A percentile compares a stretch with the other conserved stretches of the same genome.
Evolutionary conservation across 2,113 vertebrate genomes (phyloP).

Genomic region (Ophiodon elongatus): DNA sequence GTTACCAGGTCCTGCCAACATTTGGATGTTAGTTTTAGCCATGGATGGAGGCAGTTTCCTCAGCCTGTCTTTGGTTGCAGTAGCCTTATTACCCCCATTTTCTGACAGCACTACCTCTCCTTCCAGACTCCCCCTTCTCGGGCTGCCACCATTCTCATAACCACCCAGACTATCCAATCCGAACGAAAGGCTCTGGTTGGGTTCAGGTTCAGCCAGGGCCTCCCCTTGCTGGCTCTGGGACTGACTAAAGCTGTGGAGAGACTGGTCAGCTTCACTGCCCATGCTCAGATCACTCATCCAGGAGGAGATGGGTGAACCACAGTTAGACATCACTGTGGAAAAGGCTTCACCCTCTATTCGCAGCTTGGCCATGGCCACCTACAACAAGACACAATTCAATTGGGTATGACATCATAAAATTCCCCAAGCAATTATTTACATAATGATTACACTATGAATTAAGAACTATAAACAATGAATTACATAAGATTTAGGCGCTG

Average conservation of each 20-base stretch:
- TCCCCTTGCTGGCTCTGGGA: slow-evolving; percentile 91
- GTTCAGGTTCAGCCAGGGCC: slow-evolving; percentile 89
- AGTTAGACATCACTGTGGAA: slow-evolving; percentile 80
- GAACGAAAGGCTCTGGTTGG: slow-evolving; percentile 56
- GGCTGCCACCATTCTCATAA: slow-evolving; percentile 17
- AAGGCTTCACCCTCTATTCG: slow-evolving; percentile 84
- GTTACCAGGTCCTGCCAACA: slow-evolving; percentile 82
- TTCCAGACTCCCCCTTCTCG: slow-evolving; percentile 75
- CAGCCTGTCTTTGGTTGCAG: slow-evolving; percentile 84
- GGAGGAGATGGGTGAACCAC: slow-evolving; percentile 93
- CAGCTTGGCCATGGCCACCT: slow-evolving; percentile 91
- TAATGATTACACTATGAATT: background rate
- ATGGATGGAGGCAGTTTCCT: slow-evolving; percentile 87
- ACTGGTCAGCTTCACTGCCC: slow-evolving; percentile 92
- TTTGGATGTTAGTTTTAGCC: slow-evolving; percentile 90
- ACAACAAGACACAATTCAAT: background rate
- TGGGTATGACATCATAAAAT: background rate
- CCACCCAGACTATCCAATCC: slow-evolving; percentile 62
- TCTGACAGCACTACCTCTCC: slow-evolving; percentile 82
- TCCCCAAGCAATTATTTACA: background rate
- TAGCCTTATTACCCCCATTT: slow-evolving; percentile 73
- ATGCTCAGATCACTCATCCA: slow-evolving; percentile 95
- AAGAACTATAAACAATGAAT: background rate
- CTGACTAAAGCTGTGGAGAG: slow-evolving; percentile 92
- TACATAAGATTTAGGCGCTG: background rate